Evolutionary conservation across 2,113 vertebrate genomes (phyloP).

Genomic region (Nycticebus coucang): DNA sequence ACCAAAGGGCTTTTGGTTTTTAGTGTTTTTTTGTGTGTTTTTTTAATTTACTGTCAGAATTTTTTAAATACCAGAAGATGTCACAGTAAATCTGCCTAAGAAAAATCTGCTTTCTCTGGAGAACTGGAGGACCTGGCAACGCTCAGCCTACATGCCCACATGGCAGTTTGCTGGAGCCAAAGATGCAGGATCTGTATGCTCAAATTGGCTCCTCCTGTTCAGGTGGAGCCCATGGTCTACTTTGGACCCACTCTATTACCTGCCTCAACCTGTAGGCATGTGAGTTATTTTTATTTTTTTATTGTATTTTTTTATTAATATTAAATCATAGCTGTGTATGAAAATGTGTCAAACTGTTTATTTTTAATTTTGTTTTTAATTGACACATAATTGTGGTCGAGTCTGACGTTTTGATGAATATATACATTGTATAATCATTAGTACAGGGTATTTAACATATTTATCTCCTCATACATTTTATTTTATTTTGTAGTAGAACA

Average conservation of each 20-base stretch:
- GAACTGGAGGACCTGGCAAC: not conserved
- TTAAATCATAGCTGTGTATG: too few species aligned
- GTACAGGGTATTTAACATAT: not conserved
- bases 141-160: not conserved
- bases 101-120: not conserved
- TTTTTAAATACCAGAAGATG: not conserved
- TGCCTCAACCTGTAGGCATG: not conserved
- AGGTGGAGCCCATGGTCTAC: not conserved
- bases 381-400: not conserved
- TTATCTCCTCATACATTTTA: not conserved
- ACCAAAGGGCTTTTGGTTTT: not conserved
- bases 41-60: not conserved
- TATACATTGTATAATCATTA: not conserved
- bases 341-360: not conserved
- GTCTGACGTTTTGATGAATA: not conserved
- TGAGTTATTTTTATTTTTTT: not conserved
- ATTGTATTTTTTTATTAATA: too few species aligned
- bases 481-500: not conserved
- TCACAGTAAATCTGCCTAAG: not conserved
- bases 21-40: not conserved
- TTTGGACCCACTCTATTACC: not conserved
- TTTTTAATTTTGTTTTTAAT: not conserved
- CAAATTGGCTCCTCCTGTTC: too few species aligned
- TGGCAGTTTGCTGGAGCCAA: not conserved
- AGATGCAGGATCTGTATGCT: too few species aligned